phyloP scores from a whole-genome alignment of 1,140 invertebrate genomes.

The Metopolophium dirhodum region DNA sequence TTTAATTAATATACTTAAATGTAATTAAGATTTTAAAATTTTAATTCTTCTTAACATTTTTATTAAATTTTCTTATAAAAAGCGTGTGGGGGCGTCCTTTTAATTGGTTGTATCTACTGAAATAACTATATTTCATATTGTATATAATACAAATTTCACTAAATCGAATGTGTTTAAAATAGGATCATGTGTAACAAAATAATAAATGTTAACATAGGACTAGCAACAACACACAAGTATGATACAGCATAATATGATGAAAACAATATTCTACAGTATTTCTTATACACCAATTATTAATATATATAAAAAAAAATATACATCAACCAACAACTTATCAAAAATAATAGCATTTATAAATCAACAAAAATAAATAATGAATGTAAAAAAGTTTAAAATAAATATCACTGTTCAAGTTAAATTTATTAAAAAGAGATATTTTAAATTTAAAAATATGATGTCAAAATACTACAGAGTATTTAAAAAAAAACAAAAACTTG shows the following conservation, averaged over 20 bases:
- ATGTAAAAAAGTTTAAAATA: neutral
- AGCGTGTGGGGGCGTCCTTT: neutral
- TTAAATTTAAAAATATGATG: neutral
- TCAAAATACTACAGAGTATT: neutral
- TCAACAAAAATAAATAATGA: neutral
- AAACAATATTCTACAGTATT: neutral
- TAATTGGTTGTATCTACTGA: neutral
- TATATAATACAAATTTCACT: neutral
- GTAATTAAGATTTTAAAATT: neutral
- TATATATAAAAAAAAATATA: neutral
- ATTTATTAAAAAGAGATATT: neutral
- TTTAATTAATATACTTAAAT: neutral
- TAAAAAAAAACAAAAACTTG: neutral
- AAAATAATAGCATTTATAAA: neutral
- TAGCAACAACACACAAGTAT: neutral
- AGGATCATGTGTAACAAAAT: neutral
- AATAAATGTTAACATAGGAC: neutral
- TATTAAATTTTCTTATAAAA: neutral
- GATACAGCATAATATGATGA: neutral
- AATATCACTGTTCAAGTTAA: neutral
- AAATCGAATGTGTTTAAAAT: neutral
- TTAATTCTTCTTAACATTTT: neutral
- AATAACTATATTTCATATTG: neutral
- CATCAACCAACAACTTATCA: neutral
- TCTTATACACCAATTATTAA: neutral